phyloP scores from a whole-genome alignment of 2,888 invertebrate species.

The Oscheius myriophilus region DNA sequence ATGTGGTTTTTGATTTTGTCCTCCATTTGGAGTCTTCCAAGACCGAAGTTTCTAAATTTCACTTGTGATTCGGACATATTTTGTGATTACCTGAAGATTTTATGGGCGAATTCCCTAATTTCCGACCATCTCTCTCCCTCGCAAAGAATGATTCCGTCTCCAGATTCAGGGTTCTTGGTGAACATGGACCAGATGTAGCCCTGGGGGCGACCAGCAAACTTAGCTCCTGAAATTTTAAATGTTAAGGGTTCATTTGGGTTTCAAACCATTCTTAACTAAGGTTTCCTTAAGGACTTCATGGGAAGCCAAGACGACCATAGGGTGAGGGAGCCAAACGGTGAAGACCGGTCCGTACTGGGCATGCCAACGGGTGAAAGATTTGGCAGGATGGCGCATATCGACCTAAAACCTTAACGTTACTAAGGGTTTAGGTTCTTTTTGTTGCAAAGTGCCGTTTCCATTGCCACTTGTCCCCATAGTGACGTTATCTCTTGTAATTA shows the following conservation, averaged over 20 bases:
- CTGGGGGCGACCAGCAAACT: slow-evolving; percentile 17
- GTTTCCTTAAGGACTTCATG: slow-evolving; percentile 40
- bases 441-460: too few relatives aligned
- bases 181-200: slow-evolving; percentile 47
- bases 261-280: slow-evolving; percentile 38
- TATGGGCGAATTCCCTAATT: slow-evolving; percentile 28
- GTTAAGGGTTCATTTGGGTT: neutral
- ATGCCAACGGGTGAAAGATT: slow-evolving; percentile 15
- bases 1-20: slow-evolving; percentile 41
- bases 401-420: slow-evolving; percentile 10
- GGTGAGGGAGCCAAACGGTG: slow-evolving; percentile 61
- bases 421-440: neutral
- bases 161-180: slow-evolving; percentile 55
- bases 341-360: slow-evolving; percentile 59
- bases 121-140: slow-evolving; percentile 58
- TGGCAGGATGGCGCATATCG: slow-evolving; percentile 24
- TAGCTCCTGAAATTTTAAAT: slow-evolving; percentile 3
- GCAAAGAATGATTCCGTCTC: slow-evolving; percentile 65
- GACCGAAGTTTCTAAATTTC: slow-evolving; percentile 23
- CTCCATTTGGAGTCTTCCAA: slow-evolving; percentile 42
- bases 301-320: slow-evolving; percentile 47
- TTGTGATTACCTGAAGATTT: slow-evolving; percentile 26
- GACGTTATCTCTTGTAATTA: too few relatives aligned
- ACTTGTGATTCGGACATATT: neutral
- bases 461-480: too few relatives aligned